Percentiles rank a stretch among this genome's conserved stretches.
phyloP scores from a whole-genome alignment of 2,888 invertebrate genomes.

The Chrysolina oricalcia region DNA sequence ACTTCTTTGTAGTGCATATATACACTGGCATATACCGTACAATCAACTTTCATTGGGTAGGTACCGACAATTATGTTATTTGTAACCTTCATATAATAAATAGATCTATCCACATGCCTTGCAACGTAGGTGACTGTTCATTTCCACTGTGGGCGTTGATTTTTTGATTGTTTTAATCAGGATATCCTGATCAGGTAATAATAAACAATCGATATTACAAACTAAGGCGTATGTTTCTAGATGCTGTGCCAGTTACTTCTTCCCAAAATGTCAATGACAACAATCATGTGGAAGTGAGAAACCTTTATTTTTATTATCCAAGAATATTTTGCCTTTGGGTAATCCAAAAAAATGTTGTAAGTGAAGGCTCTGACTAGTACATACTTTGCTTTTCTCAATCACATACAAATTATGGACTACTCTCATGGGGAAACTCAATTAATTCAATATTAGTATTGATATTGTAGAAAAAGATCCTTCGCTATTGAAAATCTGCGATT shows the following conservation, averaged over 20 bases:
- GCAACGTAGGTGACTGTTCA: background rate
- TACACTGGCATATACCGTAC: background rate
- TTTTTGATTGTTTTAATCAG: conserved; percentile 4
- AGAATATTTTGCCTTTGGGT: no score
- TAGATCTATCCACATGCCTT: conserved; percentile 1
- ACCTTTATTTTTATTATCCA: no score
- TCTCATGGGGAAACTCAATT: no score
- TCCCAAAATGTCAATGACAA: no score
- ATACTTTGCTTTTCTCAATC: no score
- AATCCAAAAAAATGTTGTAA: no score
- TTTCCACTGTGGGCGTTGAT: background rate
- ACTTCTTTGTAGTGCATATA: background rate
- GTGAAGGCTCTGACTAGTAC: no score
- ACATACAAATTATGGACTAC: no score
- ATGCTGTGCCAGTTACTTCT: background rate
- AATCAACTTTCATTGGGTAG: conserved; percentile 1
- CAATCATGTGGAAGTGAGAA: no score
- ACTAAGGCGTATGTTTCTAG: background rate
- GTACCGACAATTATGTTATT: background rate
- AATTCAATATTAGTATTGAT: no score
- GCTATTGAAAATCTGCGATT: no score
- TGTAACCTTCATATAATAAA: conserved; percentile 10
- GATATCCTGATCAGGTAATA: background rate
- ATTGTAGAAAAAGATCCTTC: no score
- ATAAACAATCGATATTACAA: background rate